These are phyloP conservation scores for Poeciliopsis infans DNA, from an alignment of 2,797 vertebrate genomes.

Conservation along the genomic window DNA sequence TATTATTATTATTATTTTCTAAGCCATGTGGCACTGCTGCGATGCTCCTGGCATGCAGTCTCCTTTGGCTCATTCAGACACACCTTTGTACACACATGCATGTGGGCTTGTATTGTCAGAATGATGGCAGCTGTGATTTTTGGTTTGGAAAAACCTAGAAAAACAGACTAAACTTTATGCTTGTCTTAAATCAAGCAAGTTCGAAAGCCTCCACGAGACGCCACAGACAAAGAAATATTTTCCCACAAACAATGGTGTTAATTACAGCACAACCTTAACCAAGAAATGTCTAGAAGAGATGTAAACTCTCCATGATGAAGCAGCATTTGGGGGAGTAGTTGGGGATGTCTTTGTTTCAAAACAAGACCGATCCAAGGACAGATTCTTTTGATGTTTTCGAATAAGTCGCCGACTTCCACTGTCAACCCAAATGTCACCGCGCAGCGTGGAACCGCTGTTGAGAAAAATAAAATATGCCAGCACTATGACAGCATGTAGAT, in stretches of 20 bases:
- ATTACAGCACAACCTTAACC: conserved; percentile 23
- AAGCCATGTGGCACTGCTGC: conserved; percentile 26
- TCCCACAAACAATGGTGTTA: conserved; percentile 11
- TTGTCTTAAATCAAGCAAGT: conserved; percentile 14
- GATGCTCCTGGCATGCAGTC: conserved; percentile 27
- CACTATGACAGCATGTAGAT: not conserved
- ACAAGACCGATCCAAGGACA: conserved; percentile 26
- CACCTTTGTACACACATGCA: conserved; percentile 8
- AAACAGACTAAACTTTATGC: not conserved
- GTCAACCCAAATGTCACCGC: not conserved
- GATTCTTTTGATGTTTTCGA: conserved; percentile 8
- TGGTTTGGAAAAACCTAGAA: not conserved
- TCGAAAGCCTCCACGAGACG: conserved; percentile 1
- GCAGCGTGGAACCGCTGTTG: not conserved
- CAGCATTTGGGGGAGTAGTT: conserved; percentile 7
- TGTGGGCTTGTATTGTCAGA: conserved; percentile 5
- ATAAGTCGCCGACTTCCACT: not conserved
- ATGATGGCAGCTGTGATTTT: conserved; percentile 3
- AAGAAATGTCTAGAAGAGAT: conserved; percentile 12
- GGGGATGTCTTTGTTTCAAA: conserved; percentile 13
- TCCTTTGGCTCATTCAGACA: conserved; percentile 36
- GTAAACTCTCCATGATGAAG: conserved; percentile 30
- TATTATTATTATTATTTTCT: conserved; percentile 1
- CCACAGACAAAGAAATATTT: conserved; percentile 30
- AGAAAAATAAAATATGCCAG: not conserved